Conservation (phyloP, 2,113 vertebrate species). For the Xiphophorus couchianus region DNA sequence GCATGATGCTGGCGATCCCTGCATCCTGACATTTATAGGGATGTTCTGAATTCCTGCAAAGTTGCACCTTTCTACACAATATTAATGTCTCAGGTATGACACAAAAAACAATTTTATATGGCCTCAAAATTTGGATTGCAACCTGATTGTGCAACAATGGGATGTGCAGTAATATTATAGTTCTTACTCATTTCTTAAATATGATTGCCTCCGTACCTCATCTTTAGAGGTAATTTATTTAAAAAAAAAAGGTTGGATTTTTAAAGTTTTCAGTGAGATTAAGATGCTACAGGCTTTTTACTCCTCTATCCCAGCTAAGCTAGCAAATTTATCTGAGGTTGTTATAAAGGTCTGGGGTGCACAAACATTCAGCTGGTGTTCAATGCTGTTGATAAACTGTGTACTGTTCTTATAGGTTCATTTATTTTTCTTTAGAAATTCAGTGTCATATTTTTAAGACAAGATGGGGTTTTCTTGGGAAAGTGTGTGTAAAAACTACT, state of each 20-base stretch:
- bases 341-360: not conserved
- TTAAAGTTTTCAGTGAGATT: too few species aligned
- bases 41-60: not conserved
- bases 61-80: not conserved
- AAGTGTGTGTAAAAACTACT: conserved; percentile 9
- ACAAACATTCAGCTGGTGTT: not conserved
- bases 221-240: too few species aligned
- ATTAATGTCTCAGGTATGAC: conserved; percentile 4
- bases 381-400: not conserved
- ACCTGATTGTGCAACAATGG: not conserved
- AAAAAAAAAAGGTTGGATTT: too few species aligned
- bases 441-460: conserved; percentile 2
- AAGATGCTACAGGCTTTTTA: not conserved
- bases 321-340: not conserved
- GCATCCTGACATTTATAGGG: not conserved
- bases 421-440: not conserved
- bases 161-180: not conserved
- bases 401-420: too few species aligned
- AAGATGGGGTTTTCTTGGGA: not conserved
- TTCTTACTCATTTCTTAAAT: not conserved
- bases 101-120: not conserved
- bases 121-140: not conserved
- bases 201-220: too few species aligned
- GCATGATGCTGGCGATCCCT: not conserved
- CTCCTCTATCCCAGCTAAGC: not conserved